Percentiles rank a stretch among this genome's conserved stretches.
These are phyloP conservation scores for Prietella phreatophila DNA, from an alignment of 2,113 vertebrate genomes.

Conservation along the genomic window DNA sequence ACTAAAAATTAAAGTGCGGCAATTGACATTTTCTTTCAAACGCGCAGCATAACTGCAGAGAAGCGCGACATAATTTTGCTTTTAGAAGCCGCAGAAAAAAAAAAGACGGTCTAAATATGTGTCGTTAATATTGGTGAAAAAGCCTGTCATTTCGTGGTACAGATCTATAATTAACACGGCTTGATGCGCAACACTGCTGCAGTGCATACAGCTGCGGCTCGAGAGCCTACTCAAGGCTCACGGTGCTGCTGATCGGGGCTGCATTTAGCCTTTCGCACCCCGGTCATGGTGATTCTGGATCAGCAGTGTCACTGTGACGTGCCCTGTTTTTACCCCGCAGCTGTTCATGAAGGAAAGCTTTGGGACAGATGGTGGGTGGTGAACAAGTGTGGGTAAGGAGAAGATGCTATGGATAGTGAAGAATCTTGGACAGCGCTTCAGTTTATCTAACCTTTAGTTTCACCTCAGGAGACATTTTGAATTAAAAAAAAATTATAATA, in stretches of 20 bases:
- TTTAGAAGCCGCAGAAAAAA: background rate
- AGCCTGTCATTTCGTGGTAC: conserved; percentile 18
- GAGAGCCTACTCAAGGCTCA: background rate
- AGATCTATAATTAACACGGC: conserved; percentile 26
- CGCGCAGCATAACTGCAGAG: background rate
- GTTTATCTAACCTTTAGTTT: background rate
- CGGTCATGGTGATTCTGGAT: background rate
- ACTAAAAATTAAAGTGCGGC: background rate
- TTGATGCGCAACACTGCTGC: conserved; percentile 11
- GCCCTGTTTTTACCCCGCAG: conserved; percentile 27
- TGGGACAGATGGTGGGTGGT: conserved; percentile 6
- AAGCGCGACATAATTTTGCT: conserved; percentile 6
- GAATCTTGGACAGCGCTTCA: background rate
- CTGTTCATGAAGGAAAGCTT: conserved; percentile 2
- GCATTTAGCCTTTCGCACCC: background rate
- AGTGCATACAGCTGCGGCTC: conserved; percentile 30
- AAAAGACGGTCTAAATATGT: conserved; percentile 19
- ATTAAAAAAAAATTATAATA: background rate
- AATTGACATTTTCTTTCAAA: conserved; percentile 3
- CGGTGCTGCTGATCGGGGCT: background rate
- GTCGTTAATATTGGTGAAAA: conserved; percentile 19
- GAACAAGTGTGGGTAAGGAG: conserved; percentile 24
- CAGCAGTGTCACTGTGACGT: background rate
- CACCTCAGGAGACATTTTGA: background rate
- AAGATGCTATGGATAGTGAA: conserved; percentile 17